Percentiles rank a stretch among this genome's conserved stretches.
Evolutionary conservation across 2,888 invertebrate genomes (phyloP).

Genomic region (Thalpophila matura): DNA sequence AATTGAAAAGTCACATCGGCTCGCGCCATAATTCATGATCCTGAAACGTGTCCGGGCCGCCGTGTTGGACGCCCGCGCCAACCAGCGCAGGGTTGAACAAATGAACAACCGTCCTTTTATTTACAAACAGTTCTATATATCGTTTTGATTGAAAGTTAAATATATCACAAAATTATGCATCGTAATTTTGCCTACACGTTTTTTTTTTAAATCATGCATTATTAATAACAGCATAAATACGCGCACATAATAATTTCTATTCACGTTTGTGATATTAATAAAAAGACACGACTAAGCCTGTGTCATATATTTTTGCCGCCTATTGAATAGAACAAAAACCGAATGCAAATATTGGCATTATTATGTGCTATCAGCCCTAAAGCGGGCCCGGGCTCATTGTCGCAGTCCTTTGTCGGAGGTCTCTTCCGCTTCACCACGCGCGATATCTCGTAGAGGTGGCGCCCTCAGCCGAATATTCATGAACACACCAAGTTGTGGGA

Average conservation of each 20-base stretch:
- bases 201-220: slow-evolving; percentile 50
- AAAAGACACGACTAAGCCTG: slow-evolving; percentile 66
- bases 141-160: slow-evolving; percentile 55
- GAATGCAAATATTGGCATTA: slow-evolving; percentile 69
- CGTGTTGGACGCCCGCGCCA: slow-evolving; percentile 81
- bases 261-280: slow-evolving; percentile 45
- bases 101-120: slow-evolving; percentile 65
- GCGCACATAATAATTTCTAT: slow-evolving; percentile 32
- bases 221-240: slow-evolving; percentile 43
- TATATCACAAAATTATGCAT: slow-evolving; percentile 36
- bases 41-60: slow-evolving; percentile 90
- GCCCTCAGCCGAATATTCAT: slow-evolving; percentile 78
- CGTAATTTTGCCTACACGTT: slow-evolving; percentile 41
- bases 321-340: slow-evolving; percentile 60
- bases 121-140: slow-evolving; percentile 62
- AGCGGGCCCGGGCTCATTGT: slow-evolving; percentile 77
- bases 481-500: slow-evolving; percentile 69
- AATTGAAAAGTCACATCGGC: slow-evolving; percentile 92
- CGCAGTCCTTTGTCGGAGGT: slow-evolving; percentile 87
- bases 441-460: slow-evolving; percentile 80
- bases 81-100: slow-evolving; percentile 77
- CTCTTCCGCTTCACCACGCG: slow-evolving; percentile 87
- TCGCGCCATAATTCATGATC: slow-evolving; percentile 90
- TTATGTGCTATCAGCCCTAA: slow-evolving; percentile 74
- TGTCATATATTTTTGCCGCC: slow-evolving; percentile 53